Evolutionary conservation across 2,888 invertebrate genomes (phyloP), one percentile per base, ranked within the genome.

Genomic region (Pseudococcus viburni): DNA sequence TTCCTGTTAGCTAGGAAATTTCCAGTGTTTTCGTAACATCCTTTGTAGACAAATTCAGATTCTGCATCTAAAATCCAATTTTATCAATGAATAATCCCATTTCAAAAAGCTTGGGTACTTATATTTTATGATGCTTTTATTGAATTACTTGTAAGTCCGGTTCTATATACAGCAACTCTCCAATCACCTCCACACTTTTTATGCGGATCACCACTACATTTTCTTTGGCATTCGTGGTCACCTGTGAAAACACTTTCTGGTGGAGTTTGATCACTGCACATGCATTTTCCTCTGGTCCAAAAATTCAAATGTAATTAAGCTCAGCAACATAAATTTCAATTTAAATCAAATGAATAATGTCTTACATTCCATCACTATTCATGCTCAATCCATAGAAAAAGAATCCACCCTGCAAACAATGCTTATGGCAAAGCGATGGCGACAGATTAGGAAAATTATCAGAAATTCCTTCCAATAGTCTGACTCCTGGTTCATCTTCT

Each of bases 151-250:
- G 33, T 17, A 86, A 89, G 64, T 88, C 90, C 90, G 85, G 90
- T 90, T 33, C 86, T 87, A 88, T 90, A 90, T 15, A 90, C 89
- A 48, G 89, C 89, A 48, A 90, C 88, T 51, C 90, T 89, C 90
- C 90, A 90, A 15, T 88, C 88, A 22, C 90, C 90, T 6, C 90
- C 90, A 85, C 90, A 90, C 64, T 85, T 89, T 84, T 89, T 88
- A 22, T 89, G 87, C 6, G 88, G 83, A 73, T 90, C 90, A 7
- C 90, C 90, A 1, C 89, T 88, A 85, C 90, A 90, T 17, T 88
- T 59, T 11, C 89, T 89, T 22, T 89, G 88, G 39, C 90, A 90
- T 85, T 90, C 89, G 12, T 86, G 89, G 39, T 90, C 90, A 55
- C 73, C 88, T 42, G 89, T 48, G 19, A 84, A 68, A 8, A 48